Percentiles rank a stretch among this genome's conserved stretches.
Evolutionary conservation across 1,140 invertebrate genomes (phyloP).

Genomic region (Papilio glaucus): DNA sequence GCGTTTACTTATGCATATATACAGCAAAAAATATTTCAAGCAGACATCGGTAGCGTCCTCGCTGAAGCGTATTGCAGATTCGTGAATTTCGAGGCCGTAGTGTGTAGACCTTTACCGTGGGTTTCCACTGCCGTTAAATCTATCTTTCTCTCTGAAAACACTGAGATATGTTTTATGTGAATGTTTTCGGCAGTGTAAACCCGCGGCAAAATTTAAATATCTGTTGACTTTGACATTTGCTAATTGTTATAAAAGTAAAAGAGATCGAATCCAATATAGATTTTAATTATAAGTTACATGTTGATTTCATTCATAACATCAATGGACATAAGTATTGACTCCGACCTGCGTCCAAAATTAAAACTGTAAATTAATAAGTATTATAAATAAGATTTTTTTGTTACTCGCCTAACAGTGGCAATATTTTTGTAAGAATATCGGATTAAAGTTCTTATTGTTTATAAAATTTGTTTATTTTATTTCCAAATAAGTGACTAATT

Average conservation of each 20-base stretch:
- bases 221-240: background rate
- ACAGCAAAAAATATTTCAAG: too few relatives aligned
- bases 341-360: background rate
- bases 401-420: background rate
- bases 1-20: too few relatives aligned
- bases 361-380: background rate
- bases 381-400: slow-evolving; percentile 6
- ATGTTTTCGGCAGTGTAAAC: background rate
- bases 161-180: too few relatives aligned
- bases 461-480: too few relatives aligned
- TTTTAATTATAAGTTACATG: background rate
- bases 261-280: background rate
- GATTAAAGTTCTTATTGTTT: background rate
- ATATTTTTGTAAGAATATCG: background rate
- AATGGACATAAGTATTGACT: background rate
- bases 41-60: too few relatives aligned
- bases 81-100: too few relatives aligned
- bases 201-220: background rate
- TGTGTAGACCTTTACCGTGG: too few relatives aligned
- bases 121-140: too few relatives aligned
- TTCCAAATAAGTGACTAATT: too few relatives aligned
- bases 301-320: background rate
- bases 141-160: too few relatives aligned
- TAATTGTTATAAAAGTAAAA: background rate
- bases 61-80: too few relatives aligned